These are phyloP conservation scores for Theristicus caerulescens DNA, from an alignment of 2,113 vertebrate species.

Conservation along the genomic window DNA sequence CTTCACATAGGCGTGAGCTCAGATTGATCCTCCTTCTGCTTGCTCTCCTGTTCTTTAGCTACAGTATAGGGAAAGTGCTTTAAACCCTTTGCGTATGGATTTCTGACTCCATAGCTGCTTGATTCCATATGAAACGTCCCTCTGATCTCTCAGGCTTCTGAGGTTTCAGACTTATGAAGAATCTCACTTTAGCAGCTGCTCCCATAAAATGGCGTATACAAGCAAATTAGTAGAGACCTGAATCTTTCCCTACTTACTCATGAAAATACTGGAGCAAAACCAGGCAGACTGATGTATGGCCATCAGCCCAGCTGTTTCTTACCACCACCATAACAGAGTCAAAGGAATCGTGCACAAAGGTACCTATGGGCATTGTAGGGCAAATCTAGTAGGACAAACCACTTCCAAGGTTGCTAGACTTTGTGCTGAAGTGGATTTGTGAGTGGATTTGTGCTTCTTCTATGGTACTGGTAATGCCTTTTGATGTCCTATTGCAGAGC, in stretches of 20 bases:
- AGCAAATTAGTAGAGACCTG: background rate
- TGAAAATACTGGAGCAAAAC: background rate
- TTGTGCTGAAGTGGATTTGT: background rate
- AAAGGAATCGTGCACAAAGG: background rate
- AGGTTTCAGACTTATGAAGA: slow-evolving; percentile 12
- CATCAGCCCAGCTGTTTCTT: background rate
- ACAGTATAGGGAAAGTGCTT: background rate
- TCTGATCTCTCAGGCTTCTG: background rate
- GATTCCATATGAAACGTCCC: background rate
- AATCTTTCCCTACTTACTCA: background rate
- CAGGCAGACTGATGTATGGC: background rate
- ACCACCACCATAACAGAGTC: background rate
- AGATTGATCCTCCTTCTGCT: background rate
- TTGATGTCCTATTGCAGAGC: background rate
- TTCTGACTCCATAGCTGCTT: background rate
- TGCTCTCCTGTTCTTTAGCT: background rate
- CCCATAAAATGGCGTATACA: background rate
- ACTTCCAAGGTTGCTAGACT: background rate
- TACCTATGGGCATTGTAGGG: background rate
- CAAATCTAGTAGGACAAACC: background rate
- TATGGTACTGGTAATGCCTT: background rate
- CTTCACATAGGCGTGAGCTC: background rate
- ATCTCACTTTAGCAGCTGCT: slow-evolving; percentile 14
- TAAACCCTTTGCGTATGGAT: background rate
- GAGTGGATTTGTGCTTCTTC: background rate